phyloP scores from a whole-genome alignment of 2,888 invertebrate genomes.

The Lucinisca nassula region DNA sequence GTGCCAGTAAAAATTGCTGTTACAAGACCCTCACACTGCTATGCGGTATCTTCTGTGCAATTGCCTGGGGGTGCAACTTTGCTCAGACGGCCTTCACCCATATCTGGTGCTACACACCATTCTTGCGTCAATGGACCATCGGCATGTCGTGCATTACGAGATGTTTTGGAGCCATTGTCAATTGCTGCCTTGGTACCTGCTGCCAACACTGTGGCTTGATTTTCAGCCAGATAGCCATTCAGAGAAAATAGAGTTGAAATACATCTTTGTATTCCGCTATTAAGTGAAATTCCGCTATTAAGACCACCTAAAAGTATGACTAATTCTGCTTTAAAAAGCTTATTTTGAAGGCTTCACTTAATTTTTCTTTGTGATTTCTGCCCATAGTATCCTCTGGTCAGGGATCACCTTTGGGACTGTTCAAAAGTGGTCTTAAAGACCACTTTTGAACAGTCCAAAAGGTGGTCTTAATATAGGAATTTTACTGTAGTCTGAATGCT shows the following conservation, averaged over 20 bases:
- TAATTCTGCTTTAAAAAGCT: no score
- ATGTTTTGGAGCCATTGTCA: constrained; percentile 89
- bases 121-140: constrained; percentile 91
- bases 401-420: no score
- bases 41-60: constrained; percentile 91
- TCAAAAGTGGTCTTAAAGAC: no score
- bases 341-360: no score
- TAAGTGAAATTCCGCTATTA: no score
- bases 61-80: constrained; percentile 89
- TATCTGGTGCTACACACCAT: constrained; percentile 93
- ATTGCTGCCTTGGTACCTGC: constrained; percentile 90
- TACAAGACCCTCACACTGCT: constrained; percentile 92
- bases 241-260: constrained; percentile 47
- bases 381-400: no score
- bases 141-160: constrained; percentile 86
- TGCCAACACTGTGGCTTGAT: constrained; percentile 89
- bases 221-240: constrained; percentile 80
- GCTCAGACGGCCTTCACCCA: constrained; percentile 90
- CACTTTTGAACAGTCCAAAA: no score
- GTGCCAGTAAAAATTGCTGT: constrained; percentile 91
- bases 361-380: no score
- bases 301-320: no score
- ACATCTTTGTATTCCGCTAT: no score
- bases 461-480: no score
- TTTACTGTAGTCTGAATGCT: no score